phyloP scores from a whole-genome alignment of 2,888 invertebrate genomes.

The Cordilura impudica region DNA sequence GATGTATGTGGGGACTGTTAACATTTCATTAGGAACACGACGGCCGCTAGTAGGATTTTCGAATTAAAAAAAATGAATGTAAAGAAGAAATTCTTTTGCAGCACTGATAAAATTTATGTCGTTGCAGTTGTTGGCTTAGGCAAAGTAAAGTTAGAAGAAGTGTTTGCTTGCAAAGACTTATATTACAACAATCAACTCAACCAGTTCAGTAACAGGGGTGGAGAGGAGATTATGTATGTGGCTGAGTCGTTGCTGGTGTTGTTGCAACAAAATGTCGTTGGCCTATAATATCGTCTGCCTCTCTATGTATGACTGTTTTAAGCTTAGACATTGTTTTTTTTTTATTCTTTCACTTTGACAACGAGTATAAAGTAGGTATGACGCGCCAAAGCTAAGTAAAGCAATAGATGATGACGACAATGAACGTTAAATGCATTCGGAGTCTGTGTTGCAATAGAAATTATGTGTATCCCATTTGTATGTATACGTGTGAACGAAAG shows the following conservation, averaged over 20 bases:
- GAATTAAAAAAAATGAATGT: too few relatives aligned
- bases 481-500: not conserved
- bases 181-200: slow-evolving; percentile 20
- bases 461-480: not conserved
- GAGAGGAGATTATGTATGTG: slow-evolving; percentile 10
- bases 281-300: slow-evolving; percentile 52
- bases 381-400: slow-evolving; percentile 52
- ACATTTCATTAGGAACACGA: too few relatives aligned
- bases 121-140: slow-evolving; percentile 40
- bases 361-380: slow-evolving; percentile 54
- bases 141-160: slow-evolving; percentile 45
- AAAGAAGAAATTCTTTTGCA: not conserved
- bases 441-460: slow-evolving; percentile 32
- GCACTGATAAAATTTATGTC: not conserved
- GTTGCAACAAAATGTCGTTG: slow-evolving; percentile 58
- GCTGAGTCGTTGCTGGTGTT: slow-evolving; percentile 20
- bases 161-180: slow-evolving; percentile 41
- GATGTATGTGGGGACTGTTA: too few relatives aligned
- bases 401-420: slow-evolving; percentile 52
- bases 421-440: slow-evolving; percentile 24
- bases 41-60: too few relatives aligned
- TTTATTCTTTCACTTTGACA: slow-evolving; percentile 45
- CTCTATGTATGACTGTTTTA: slow-evolving; percentile 18
- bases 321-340: slow-evolving; percentile 35
- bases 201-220: not conserved